Base-by-base conservation (phyloP, 1,140 invertebrate species). In the Drosophila carrolli region DNA sequence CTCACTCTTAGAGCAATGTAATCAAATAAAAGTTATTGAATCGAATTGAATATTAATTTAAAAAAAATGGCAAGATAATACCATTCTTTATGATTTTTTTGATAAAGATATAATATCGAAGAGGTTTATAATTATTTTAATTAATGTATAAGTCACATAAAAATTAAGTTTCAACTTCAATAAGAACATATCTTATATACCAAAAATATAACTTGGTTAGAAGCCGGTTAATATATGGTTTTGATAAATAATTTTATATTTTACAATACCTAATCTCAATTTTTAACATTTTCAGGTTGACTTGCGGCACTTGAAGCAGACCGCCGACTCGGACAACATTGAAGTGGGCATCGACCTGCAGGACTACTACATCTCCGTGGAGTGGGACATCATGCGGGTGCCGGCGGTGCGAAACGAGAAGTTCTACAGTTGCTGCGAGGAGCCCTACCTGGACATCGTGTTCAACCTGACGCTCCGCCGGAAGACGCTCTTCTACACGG, bases 401-500 rank as follows among this genome's bases (percentile, higher is more conserved):
- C 97, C 97, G 61, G 97, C 97, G 6, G 95, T 95, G 57, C 94
- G 97, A 66, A 97, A 97, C 90, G 97, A 97, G 84, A 97, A 97
- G 91, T 97, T 96, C 93, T 98, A 98, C 94, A 96, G 95, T 81
- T 98, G 97, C 93, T 97, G 97, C 93, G 96, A 97, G 91, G 97
- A 98, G 93, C 97, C 97, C 29, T 99, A 98, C 92, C 96, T 97
- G 51, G 97, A 99, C 93, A 99, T 99, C 88, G 98, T 98, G 72
- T 99, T 99, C 94, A 98, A 99, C 93, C 97, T 99, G 78, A 99
- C 98, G 35, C 94, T 99, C 58, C 94, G 99, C 65, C 94, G 98
- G 78, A 99, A 99, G 93, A 99, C 98, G 27, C 95, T 99, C 23
- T 99, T 99, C 94, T 99, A 99, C 94, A 98, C 98, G 19, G 97